Conservation (phyloP, 1,140 invertebrate species). For the Palaemon carinicauda region DNA sequence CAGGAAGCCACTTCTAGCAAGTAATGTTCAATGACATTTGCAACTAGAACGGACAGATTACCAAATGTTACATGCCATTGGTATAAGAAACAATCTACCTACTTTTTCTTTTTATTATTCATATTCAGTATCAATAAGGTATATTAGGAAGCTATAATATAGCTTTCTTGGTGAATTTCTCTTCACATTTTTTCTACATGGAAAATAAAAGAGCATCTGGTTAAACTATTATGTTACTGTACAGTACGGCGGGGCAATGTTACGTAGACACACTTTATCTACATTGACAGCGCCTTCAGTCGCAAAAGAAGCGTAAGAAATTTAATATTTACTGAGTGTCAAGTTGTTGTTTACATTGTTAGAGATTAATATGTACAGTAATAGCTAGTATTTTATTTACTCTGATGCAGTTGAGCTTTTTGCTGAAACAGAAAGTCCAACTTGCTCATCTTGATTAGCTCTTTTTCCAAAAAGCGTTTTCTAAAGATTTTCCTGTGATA, state of each 20-base stretch:
- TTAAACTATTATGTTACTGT: not conserved
- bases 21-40: too few relatives aligned
- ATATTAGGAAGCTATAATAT: constrained; percentile 31
- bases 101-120: not conserved
- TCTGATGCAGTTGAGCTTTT: not conserved
- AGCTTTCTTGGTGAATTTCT: constrained; percentile 32
- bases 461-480: constrained; percentile 18
- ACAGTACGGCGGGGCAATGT: too few relatives aligned
- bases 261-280: too few relatives aligned
- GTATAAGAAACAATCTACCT: too few relatives aligned
- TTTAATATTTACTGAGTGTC: not conserved
- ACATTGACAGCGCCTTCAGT: too few relatives aligned
- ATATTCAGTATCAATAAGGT: constrained; percentile 6
- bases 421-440: not conserved
- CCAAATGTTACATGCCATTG: too few relatives aligned
- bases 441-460: not conserved
- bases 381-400: not conserved
- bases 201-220: constrained; percentile 7
- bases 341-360: not conserved
- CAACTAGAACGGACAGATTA: too few relatives aligned
- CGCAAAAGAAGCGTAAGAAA: too few relatives aligned
- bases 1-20: too few relatives aligned
- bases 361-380: too few relatives aligned
- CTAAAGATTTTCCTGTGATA: constrained; percentile 36
- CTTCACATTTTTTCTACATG: constrained; percentile 28